Evolutionary conservation across 1,140 invertebrate genomes (phyloP), one percentile per base, ranked within the genome.

Genomic region (Megalopta genalis): DNA sequence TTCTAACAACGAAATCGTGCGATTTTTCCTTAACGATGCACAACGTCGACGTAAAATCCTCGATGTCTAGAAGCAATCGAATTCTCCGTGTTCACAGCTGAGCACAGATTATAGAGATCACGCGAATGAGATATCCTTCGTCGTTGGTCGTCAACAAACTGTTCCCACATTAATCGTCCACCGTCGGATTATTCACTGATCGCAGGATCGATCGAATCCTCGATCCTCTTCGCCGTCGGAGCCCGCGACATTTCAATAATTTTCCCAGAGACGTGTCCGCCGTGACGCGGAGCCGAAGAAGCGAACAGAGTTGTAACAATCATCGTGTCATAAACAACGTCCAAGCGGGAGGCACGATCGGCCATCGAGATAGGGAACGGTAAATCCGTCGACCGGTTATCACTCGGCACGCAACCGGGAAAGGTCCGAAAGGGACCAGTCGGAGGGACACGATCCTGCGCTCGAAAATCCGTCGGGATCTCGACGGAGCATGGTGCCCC

Each of bases 381-480:
- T 69, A 69, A 69, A 69, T 69, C 67, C 67, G 46, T 57, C 67
- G 49, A 57, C 52, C 67, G 67, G 67, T 69, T 57, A 69, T 69
- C 67, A 57, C 23, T 46, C 12, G 16, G 18, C 32, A 37, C 49
- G 67, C 27, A 57, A 27, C 21, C 49, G n/a, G 37, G 42, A 42
- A 46, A 7, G 32, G 37, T 21, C 27, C 7, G 7, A 18, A 37
- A 65, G 63, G 32, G 18, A 42, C 32, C 18, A 39, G 5, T 5
- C 49, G 14, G 23, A 37, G 23, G 16, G 9, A 4, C 32, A 25
- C 42, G n/a, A 54, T 66, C n/a, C 39, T 46, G 21, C 21, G 64
- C 2, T 37, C 12, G 39, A 16, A 46, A 42, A 23, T 65, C 39
- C 21, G 12, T 12, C 21, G n/a, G 23, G 12, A 46, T 66, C 23